Conservation (phyloP, 2,888 invertebrate genomes). For the Melieria omissa region DNA sequence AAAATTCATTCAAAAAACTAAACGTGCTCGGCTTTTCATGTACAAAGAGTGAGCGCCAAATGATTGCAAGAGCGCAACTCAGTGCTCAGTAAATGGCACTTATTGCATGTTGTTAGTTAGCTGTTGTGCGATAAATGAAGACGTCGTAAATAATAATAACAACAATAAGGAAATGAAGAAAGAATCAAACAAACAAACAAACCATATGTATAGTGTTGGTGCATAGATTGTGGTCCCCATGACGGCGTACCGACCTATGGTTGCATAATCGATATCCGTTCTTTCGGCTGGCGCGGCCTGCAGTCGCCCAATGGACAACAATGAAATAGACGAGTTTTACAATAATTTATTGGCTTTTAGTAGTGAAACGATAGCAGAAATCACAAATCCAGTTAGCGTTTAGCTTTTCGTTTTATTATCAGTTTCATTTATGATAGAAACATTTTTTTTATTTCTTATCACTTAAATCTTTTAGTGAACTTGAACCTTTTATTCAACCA, state of each 20-base stretch:
- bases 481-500: too few species aligned
- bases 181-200: slow-evolving; percentile 50
- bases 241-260: slow-evolving; percentile 71
- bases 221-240: slow-evolving; percentile 73
- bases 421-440: not conserved
- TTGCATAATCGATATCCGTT: slow-evolving; percentile 68
- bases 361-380: too few species aligned
- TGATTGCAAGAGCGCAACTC: too few species aligned
- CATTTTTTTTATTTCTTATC: not conserved
- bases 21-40: too few species aligned
- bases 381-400: not conserved
- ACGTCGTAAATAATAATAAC: not conserved
- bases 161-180: slow-evolving; percentile 28
- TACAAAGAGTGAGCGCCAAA: too few species aligned
- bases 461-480: too few species aligned
- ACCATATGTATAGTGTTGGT: slow-evolving; percentile 74
- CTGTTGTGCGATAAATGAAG: too few species aligned
- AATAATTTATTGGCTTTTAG: too few species aligned
- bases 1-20: too few species aligned
- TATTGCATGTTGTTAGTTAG: too few species aligned
- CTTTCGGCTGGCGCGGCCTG: slow-evolving; percentile 45
- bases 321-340: too few species aligned
- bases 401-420: not conserved
- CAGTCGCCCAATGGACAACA: not conserved
- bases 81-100: too few species aligned